Base-by-base conservation (phyloP, 2,113 vertebrate species). In the Lagopus muta region DNA sequence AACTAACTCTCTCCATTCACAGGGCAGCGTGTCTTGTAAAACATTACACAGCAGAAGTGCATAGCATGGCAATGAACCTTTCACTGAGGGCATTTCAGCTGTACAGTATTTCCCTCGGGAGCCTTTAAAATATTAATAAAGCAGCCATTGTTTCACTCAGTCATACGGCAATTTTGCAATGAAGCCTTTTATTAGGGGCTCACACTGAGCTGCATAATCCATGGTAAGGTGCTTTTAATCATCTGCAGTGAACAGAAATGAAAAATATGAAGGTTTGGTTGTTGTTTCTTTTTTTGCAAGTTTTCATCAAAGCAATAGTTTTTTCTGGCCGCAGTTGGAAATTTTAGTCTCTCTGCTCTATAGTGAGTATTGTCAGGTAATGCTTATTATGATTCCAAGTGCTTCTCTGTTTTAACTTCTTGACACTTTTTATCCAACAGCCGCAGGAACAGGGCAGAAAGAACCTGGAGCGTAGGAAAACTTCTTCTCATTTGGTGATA, bases 61-160 rank as follows among this genome's bases (percentile, higher is more conserved):
- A 82, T 15, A 74, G 91, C 48, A 42, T 81, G 92, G 90, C 72
- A 94, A 87, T 94, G 90, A 95, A 94, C 82, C 75, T 87, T 95
- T 88, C 90, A 69, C 64, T 92, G 77, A 94, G 87, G 92, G 89
- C 93, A 89, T 90, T 85, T 25, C 58, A 71, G 42, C 92, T 32
- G 2, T 50, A 54, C 92, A 20, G 15, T 86, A 38, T 95, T 97
- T 97, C 93, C 82, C 79, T 92, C 76, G 70, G 77, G 92, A 94
- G 74, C 30, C 84, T 94, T 96, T 72, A 79, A 89, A 89, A 90
- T 92, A 70, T 82, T 92, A 62, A 95, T 94, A 95, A 91, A 88
- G 89, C 79, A 67, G 28, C 71, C 57, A 55, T 92, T 95, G 89
- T 97, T 96, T 96, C 76, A 19, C 4, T 76, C 80, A 71, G 67